These are phyloP conservation scores for Lucilia cuprina DNA, from an alignment of 1,140 invertebrate species.

Conservation along the genomic window DNA sequence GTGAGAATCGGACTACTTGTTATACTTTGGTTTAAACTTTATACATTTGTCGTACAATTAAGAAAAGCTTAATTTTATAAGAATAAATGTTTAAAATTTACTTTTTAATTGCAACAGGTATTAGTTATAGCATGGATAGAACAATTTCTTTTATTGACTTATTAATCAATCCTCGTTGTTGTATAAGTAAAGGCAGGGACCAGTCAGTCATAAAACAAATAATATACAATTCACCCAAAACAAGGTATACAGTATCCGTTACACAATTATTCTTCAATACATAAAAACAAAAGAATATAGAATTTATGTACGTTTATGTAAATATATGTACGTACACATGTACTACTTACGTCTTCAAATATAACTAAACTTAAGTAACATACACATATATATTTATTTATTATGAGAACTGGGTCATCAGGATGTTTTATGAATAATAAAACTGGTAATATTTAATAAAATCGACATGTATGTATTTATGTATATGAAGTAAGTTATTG, in stretches of 20 bases:
- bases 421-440: constrained; percentile 29
- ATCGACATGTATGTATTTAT: constrained; percentile 6
- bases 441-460: constrained; percentile 10
- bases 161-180: not conserved
- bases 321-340: not conserved
- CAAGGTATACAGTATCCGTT: constrained; percentile 1
- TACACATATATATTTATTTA: not conserved
- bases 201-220: not conserved
- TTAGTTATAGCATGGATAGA: too few species aligned
- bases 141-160: not conserved
- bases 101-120: too few species aligned
- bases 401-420: constrained; percentile 17
- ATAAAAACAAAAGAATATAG: not conserved
- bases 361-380: not conserved
- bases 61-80: too few species aligned
- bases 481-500: not conserved
- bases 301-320: not conserved
- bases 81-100: too few species aligned
- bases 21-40: too few species aligned
- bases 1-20: too few species aligned
- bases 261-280: not conserved
- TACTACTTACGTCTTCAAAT: not conserved
- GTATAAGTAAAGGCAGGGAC: not conserved
- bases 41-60: too few species aligned
- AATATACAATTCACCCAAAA: constrained; percentile 6